Base-by-base conservation (phyloP, 2,113 vertebrate species). In the Plecturocebus donacophilus region DNA sequence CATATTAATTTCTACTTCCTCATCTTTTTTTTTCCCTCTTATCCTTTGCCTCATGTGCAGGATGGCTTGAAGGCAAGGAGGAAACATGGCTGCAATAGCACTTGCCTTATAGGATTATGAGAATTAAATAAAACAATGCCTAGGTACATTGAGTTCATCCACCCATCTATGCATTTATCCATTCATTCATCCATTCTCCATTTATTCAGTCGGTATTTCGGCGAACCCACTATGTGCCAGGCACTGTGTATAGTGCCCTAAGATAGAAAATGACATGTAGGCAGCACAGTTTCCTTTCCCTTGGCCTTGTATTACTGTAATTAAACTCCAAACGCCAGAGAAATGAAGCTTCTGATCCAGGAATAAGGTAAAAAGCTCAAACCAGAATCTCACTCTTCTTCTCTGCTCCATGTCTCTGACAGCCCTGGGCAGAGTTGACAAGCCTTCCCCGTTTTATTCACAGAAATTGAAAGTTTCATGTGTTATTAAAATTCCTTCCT, bases 391-490 rank as follows among this genome's bases (percentile, higher is more conserved):
- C 47, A 4, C 30, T 45, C 13, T 10, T 85, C 68, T 66, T 8
- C 12, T 7, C 7, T 83, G 64, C 21, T 32, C 38, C 35, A 5
- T n/a, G 40, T 49, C 16, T 75, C 30, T 90, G 45, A 88, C 9
- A 87, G 42, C 38, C n/a, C 75, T 77, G 58, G 64, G 64, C 20
- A 35, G 4, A 1, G 47, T 21, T 85, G 80, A 54, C 40, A 88
- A 76, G 66, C 2, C 23, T 89, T 97, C 45, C 32, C 68, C 27
- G 9, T 21, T 91, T 79, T 94, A 73, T 9, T 95, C 85, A 89
- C 52, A 95, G 87, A 25, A 91, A 86, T 35, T 71, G 38, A 91
- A 95, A 73, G 3, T 92, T 95, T 87, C 32, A 47, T 47, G 21
- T 79, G 56, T 91, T 70, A 90, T 79, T n/a, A 84, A 49, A 79